phyloP scores from a whole-genome alignment of 2,888 invertebrate species.

The Epinotia nisella region DNA sequence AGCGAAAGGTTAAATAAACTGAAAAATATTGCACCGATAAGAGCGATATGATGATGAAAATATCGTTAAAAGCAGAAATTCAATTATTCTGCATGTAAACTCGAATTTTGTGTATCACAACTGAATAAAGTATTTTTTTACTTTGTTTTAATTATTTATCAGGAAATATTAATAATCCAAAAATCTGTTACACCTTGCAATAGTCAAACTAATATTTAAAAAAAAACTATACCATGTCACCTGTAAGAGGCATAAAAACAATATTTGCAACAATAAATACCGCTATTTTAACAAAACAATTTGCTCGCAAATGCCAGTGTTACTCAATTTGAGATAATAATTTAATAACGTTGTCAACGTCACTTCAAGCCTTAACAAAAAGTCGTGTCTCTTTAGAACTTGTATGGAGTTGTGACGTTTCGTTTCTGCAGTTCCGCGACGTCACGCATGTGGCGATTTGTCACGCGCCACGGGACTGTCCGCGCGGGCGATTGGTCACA shows the following conservation, averaged over 20 bases:
- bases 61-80: too few species aligned
- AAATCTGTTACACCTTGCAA: too few species aligned
- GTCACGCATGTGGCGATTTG: slow-evolving; percentile 53
- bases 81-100: too few species aligned
- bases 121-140: too few species aligned
- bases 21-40: too few species aligned
- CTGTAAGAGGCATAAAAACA: background rate
- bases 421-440: background rate
- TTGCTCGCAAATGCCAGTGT: background rate
- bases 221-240: too few species aligned
- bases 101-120: too few species aligned
- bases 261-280: background rate
- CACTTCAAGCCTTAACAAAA: background rate
- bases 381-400: background rate
- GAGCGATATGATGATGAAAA: too few species aligned
- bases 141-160: too few species aligned
- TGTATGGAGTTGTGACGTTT: background rate
- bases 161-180: too few species aligned
- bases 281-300: background rate
- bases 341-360: slow-evolving; percentile 30
- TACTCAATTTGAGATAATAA: slow-evolving; percentile 30
- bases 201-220: too few species aligned
- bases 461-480: slow-evolving; percentile 52
- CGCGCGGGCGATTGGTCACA: slow-evolving; percentile 63
- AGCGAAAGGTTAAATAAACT: too few species aligned